phyloP scores from a whole-genome alignment of 2,797 vertebrate genomes.

The Danio kyathit region DNA sequence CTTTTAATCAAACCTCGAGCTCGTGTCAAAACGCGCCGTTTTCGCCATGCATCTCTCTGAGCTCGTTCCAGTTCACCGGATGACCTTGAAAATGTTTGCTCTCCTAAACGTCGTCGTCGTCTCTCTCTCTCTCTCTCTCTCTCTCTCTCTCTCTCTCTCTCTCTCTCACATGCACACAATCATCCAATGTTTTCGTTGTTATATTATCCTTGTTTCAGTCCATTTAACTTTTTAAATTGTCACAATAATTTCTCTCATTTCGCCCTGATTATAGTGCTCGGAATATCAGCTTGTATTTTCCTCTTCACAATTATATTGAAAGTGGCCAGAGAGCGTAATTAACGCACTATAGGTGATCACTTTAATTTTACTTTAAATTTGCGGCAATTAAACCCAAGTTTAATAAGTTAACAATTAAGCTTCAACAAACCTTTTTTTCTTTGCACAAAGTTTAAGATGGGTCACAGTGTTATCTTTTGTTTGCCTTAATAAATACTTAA shows the following conservation, averaged over 20 bases:
- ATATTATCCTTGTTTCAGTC: conserved; percentile 32
- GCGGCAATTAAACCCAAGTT: not conserved
- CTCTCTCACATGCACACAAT: not conserved
- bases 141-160: not conserved
- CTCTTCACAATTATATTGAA: conserved; percentile 1
- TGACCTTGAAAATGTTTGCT: conserved; percentile 99
- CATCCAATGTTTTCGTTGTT: not conserved
- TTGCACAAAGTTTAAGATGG: not conserved
- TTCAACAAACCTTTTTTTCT: no score
- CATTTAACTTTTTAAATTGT: conserved; percentile 9
- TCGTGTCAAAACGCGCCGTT: conserved; percentile 96
- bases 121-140: not conserved
- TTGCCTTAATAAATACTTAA: not conserved
- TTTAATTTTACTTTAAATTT: not conserved
- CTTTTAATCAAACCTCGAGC: conserved; percentile 97
- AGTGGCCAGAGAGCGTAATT: not conserved
- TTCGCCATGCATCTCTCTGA: conserved; percentile 90
- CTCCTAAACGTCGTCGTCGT: conserved; percentile 86
- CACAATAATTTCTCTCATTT: not conserved
- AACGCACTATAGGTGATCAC: not conserved
- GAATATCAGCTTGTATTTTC: conserved; percentile 3
- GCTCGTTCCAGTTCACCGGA: conserved; percentile 93
- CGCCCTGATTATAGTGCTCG: not conserved
- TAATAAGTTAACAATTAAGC: not conserved
- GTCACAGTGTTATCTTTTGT: not conserved